phyloP scores from a whole-genome alignment of 2,797 vertebrate genomes.

The Bovichtus diacanthus region DNA sequence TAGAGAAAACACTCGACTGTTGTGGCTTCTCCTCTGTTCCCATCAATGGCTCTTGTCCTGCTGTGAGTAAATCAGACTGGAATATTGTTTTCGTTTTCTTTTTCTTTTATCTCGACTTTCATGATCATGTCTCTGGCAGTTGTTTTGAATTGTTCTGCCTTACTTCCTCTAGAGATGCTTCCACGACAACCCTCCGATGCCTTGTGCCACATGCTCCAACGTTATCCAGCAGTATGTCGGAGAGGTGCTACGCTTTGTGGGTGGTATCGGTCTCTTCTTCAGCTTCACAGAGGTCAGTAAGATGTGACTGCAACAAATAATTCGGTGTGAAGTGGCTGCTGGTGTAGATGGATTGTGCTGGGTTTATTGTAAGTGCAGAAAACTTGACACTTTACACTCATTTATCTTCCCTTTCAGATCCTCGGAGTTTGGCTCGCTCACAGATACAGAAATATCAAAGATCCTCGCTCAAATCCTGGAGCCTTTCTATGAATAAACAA shows the following conservation, averaged over 20 bases:
- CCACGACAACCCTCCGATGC: accelerated
- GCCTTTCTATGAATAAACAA: slow-evolving; percentile 89
- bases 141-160: not conserved
- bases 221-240: slow-evolving; percentile 89
- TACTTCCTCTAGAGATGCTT: slow-evolving; percentile 81
- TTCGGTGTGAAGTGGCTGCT: not conserved
- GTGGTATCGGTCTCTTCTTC: slow-evolving; percentile 96
- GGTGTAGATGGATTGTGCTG: not conserved
- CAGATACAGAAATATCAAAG: slow-evolving; percentile 94
- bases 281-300: slow-evolving; percentile 95
- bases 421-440: slow-evolving; percentile 94
- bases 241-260: slow-evolving; percentile 90
- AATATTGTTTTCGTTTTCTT: not conserved
- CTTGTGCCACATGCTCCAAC: slow-evolving; percentile 82
- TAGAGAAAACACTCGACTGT: slow-evolving; percentile 92
- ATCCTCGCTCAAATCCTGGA: slow-evolving; percentile 91
- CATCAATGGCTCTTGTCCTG: slow-evolving; percentile 83
- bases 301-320: too few relatives aligned
- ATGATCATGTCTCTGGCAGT: not conserved
- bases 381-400: not conserved
- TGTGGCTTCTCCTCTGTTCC: slow-evolving; percentile 88
- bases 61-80: slow-evolving; percentile 81
- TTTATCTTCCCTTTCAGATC: slow-evolving; percentile 83
- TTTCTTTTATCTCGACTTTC: accelerated
- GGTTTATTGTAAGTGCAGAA: not conserved